Base-by-base conservation (phyloP, 2,113 vertebrate species). In the Corydoras maculifer region DNA sequence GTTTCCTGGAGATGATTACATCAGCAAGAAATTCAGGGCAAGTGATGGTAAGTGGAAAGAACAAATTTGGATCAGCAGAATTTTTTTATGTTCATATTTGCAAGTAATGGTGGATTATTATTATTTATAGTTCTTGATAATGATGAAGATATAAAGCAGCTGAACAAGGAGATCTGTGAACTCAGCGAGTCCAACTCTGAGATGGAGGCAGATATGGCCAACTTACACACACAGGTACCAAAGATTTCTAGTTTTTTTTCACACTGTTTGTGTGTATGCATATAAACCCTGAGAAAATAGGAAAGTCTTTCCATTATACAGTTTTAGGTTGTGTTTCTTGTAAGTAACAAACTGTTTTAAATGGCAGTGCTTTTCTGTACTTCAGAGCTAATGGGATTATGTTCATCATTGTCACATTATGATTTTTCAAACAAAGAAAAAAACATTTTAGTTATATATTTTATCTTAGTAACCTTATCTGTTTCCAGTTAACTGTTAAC, bases 141-240 rank as follows among this genome's bases (percentile, higher is more conserved):
- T 0, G 95, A 98, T 5, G 96, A 98, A 80, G 97, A 98, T 80
- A 98, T 99, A 82, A 98, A 97, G 82, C 96, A 98, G 85, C 89
- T 99, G 76, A 95, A 99, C 87, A 93, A 94, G 83, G 97, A 99
- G 86, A 99, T 99, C 78, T 94, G 87, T 2, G 96, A 99, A 29
- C 88, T 99, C 76, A 97, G 88, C 0, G 96, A 97, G 79, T 98
- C 95, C 78, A 99, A 99, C 87, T 91, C 90, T 0, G 96, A 99
- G 86, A 98, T 98, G 92, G 97, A 99, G 84, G 87, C 91, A 0
- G 96, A 97, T 78, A 94, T 99, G 94, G 90, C 93, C 75, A 96
- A 97, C 79, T 87, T 99, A 31, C 97, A 99, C 85, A 94, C 94
- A 25, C 97, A 99, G 96, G 97, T 98, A 68, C 18, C 18, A 30